Evolutionary conservation across 1,140 invertebrate genomes (phyloP), one percentile per base, ranked within the genome.

Genomic region (Orussus abietinus): DNA sequence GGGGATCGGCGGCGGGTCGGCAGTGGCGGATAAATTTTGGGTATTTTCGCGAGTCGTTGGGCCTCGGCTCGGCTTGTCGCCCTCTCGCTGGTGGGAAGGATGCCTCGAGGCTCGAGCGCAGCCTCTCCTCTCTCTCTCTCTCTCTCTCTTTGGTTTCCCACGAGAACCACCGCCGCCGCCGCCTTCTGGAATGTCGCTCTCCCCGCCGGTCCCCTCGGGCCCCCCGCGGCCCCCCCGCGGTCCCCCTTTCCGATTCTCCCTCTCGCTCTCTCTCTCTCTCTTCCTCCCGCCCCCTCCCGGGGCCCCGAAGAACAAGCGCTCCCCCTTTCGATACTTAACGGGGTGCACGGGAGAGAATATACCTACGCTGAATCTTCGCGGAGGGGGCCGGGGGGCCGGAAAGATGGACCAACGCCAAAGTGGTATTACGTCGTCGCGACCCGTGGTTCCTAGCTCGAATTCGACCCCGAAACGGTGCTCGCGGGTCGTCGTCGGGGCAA

Each of bases 141-240:
- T 58, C 66, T 69, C 53, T 54, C 59, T 64, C 60, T 62, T 67
- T 63, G 53, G 64, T 73, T 73, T 73, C 70, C 69, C 70, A 73
- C 70, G 70, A 69, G 66, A 70, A 55, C 65, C 63, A 59, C 64
- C 69, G 57, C 69, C 64, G 62, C 69, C 67, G 66, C 70, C 70
- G 70, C 69, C 69, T 72, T 69, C 69, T 73, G 70, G 70, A 73
- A 73, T 73, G 70, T 73, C 65, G 68, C 66, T 71, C 67, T 59
- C 62, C 61, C 66, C 64, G 53, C 61, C 56, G 50, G 45, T 51
- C 59, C 48, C 56, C 51, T 39, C 33, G 17, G 43, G 44, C 55
- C 45, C 50, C 53, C 50, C 52, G 45, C 41, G 47, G 49, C 38
- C 52, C 49, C 45, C 48, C 42, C 31, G 29, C 38, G 30, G 18